These are phyloP conservation scores for Drepanosiphum platanoidis DNA, from an alignment of 2,888 invertebrate genomes.

Conservation along the genomic window DNA sequence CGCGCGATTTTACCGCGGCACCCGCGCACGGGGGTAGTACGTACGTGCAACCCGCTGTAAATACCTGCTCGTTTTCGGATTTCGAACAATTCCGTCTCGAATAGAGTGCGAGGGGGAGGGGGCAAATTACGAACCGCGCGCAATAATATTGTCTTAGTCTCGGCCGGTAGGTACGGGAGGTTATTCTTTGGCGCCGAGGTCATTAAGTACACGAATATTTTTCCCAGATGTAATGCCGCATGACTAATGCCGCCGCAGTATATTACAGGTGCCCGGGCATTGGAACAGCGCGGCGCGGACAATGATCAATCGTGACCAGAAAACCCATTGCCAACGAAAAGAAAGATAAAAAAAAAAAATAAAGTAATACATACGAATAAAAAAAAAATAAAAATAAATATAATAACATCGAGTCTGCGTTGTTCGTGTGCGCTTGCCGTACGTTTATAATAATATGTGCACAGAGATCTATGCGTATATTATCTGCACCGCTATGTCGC, in stretches of 20 bases:
- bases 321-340: slow-evolving; percentile 48
- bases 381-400: slow-evolving; percentile 11
- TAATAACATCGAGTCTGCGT: too few relatives aligned
- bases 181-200: slow-evolving; percentile 52
- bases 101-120: too few relatives aligned
- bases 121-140: neutral
- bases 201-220: slow-evolving; percentile 61
- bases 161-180: slow-evolving; percentile 17
- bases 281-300: slow-evolving; percentile 54
- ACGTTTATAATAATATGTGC: neutral
- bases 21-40: too few relatives aligned
- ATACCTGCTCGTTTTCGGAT: too few relatives aligned
- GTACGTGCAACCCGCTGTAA: too few relatives aligned
- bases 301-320: slow-evolving; percentile 62
- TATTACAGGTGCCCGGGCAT: slow-evolving; percentile 15
- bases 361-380: slow-evolving; percentile 8
- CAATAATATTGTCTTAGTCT: slow-evolving; percentile 29
- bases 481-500: neutral
- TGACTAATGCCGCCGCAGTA: slow-evolving; percentile 57
- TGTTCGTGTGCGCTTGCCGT: neutral
- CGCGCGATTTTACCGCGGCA: too few relatives aligned
- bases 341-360: slow-evolving; percentile 3
- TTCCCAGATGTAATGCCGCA: slow-evolving; percentile 59
- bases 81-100: neutral
- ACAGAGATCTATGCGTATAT: neutral